Evolutionary conservation across 2,888 invertebrate genomes (phyloP), one percentile per base, ranked within the genome.

Genomic region (Tachina fera): DNA sequence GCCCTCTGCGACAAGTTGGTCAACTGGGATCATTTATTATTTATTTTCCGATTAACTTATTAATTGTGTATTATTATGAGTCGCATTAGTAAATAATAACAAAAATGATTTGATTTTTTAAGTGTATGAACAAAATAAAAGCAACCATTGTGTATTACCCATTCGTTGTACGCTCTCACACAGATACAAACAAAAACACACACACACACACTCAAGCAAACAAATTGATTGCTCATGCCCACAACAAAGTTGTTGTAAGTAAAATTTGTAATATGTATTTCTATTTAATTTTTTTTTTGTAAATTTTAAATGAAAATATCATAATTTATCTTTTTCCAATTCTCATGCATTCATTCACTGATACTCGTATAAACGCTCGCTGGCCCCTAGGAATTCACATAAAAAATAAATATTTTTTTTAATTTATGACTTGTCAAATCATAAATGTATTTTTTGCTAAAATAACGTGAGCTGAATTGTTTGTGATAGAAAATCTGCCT

Each of bases 391-490:
- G 39, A 60, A 68, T 31, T 1, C 9, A 76, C 4, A 61, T 43
- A 70, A 31, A 63, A 5, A 14, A 31, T 2, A 31, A 41, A 83
- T 60, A 75, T 71, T 49, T 83, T 41, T n/a, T 63, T 51, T 63
- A 75, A 85, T 82, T 82, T 82, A 82, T 81, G 77, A 70, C 68
- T 68, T 85, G 72, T 85, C 67, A 74, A 63, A 68, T 77, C 51
- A 53, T 77, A 85, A 76, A 65, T 51, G 82, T 41, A 43, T 68
- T 81, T n/a, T 81, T 81, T 81, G 68, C 68, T 68, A 61, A 75
- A 81, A 61, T 47, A 83, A 86, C 86, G 86, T 86, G 86, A 86
- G 65, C 51, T 67, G 83, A 83, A 86, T 86, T 56, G 31, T 79
- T 75, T 71, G 63, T 80, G 83, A 71, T 65, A 83, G 79, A 78